phyloP scores from a whole-genome alignment of 2,888 invertebrate species.

The Eudasyphora cyanicolor region DNA sequence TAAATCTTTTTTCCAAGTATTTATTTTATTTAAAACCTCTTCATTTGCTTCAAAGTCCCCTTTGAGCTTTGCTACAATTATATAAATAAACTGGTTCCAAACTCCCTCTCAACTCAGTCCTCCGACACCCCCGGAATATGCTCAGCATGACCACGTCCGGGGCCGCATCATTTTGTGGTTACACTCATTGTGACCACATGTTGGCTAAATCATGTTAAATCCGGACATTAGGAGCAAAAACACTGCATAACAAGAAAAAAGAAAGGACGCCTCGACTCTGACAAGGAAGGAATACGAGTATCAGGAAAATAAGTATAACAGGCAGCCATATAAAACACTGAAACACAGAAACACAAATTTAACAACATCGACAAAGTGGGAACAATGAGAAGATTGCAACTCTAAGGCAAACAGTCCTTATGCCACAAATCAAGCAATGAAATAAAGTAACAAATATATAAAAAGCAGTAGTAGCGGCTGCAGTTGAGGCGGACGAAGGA shows the following conservation, averaged over 20 bases:
- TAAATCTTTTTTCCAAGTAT: too few species aligned
- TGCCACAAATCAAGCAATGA: neutral
- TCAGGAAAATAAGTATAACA: neutral
- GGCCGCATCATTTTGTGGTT: slow-evolving; percentile 47
- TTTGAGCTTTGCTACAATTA: too few species aligned
- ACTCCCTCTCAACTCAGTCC: neutral
- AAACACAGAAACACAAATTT: slow-evolving; percentile 46
- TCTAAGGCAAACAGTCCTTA: slow-evolving; percentile 7
- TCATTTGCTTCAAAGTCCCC: too few species aligned
- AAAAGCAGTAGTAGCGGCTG: slow-evolving; percentile 3
- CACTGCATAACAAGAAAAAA: slow-evolving; percentile 8
- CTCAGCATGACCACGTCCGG: slow-evolving; percentile 10
- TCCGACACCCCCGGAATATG: slow-evolving; percentile 3
- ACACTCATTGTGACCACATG: slow-evolving; percentile 57
- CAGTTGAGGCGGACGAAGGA: neutral
- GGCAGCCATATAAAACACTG: slow-evolving; percentile 28
- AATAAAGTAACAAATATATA: slow-evolving; percentile 7
- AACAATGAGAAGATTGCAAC: neutral
- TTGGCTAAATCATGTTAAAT: slow-evolving; percentile 57
- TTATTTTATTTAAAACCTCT: too few species aligned
- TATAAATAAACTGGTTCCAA: neutral
- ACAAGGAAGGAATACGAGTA: neutral
- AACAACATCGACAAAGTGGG: slow-evolving; percentile 37
- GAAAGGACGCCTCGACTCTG: slow-evolving; percentile 18
- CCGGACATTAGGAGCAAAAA: slow-evolving; percentile 42